These are phyloP conservation scores for Salvelinus fontinalis DNA, from an alignment of 2,113 vertebrate genomes.

Conservation along the genomic window DNA sequence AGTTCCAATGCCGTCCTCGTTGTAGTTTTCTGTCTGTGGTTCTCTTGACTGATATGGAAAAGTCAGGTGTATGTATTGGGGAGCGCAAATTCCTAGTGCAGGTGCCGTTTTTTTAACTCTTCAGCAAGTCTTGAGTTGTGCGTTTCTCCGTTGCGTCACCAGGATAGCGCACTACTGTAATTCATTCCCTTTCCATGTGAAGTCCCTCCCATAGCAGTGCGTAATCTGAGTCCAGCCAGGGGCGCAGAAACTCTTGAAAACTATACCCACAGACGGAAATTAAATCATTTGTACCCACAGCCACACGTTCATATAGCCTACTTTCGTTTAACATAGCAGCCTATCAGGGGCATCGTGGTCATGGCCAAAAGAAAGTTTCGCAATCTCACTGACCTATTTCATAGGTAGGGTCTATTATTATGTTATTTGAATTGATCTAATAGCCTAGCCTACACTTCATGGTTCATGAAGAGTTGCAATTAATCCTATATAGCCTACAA, in stretches of 20 bases:
- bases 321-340: neutral
- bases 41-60: neutral
- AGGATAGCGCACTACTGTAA: neutral
- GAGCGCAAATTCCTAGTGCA: neutral
- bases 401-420: no score
- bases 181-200: neutral
- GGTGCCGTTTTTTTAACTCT: neutral
- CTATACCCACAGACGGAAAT: neutral
- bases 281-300: no score
- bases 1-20: neutral
- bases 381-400: no score
- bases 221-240: constrained; percentile 16
- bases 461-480: no score
- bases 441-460: no score
- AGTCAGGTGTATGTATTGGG: neutral
- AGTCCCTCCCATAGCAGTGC: neutral
- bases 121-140: neutral
- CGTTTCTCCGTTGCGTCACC: neutral
- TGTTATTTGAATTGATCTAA: no score
- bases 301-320: no score
- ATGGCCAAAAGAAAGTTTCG: no score
- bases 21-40: neutral
- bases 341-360: no score
- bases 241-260: neutral
- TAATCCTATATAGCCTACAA: no score